Conservation (phyloP, 2,113 vertebrate genomes). For the human (Homo sapiens) region DNA sequence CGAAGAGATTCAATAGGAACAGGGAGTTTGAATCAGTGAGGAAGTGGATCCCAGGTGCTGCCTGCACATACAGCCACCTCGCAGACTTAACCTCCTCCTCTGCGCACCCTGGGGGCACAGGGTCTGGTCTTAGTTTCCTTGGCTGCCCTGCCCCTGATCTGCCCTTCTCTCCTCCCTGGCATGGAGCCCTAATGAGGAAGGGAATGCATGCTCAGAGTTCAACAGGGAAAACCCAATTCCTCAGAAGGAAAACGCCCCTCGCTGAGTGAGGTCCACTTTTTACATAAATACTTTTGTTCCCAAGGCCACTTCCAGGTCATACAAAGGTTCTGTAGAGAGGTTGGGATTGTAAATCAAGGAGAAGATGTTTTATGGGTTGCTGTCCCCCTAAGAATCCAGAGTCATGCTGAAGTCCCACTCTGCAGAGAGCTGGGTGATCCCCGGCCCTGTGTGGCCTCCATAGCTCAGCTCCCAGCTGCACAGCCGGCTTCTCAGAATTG, state of each 20-base stretch:
- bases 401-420: background rate
- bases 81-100: accelerated
- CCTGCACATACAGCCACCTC: background rate
- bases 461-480: conserved; percentile 21
- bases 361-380: background rate
- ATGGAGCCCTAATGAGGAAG: background rate
- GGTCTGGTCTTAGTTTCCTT: background rate
- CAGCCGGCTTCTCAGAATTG: background rate
- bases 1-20: too few species aligned
- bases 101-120: background rate
- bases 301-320: background rate
- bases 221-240: background rate
- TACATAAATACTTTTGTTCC: background rate
- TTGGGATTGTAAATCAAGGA: background rate
- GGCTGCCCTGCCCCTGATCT: background rate
- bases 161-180: background rate
- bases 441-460: background rate
- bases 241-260: background rate
- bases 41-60: background rate
- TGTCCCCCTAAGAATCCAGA: background rate
- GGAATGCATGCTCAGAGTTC: background rate
- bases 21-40: background rate
- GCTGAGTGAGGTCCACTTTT: accelerated
- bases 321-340: background rate
- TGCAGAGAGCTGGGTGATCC: background rate